Evolutionary conservation across 2,113 vertebrate genomes (phyloP).

Genomic region (Prietella phreatophila): DNA sequence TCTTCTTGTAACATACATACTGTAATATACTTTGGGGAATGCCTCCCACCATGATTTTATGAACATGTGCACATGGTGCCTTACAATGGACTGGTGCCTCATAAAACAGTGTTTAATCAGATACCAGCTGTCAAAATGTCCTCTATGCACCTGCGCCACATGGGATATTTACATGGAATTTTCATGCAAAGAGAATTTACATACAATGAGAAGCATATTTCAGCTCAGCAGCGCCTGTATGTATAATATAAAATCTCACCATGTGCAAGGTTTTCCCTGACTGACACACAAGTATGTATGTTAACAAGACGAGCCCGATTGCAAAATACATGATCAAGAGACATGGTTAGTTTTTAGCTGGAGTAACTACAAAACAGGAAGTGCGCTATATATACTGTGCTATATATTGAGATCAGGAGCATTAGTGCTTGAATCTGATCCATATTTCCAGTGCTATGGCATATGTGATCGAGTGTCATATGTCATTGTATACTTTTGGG

Average conservation of each 20-base stretch:
- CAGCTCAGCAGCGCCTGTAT: neutral
- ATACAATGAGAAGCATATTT: neutral
- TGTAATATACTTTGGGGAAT: too few species aligned
- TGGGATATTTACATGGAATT: neutral
- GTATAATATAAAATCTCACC: neutral
- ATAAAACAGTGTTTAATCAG: neutral
- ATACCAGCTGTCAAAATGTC: neutral
- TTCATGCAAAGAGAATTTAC: neutral
- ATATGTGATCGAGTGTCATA: neutral
- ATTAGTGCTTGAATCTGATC: neutral
- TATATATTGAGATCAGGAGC: neutral
- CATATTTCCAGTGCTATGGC: neutral
- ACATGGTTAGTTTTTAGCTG: neutral
- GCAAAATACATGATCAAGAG: neutral
- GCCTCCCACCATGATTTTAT: neutral
- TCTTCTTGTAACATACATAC: neutral
- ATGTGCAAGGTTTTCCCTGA: neutral
- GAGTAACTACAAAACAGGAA: neutral
- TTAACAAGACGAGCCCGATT: neutral
- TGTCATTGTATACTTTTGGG: slow-evolving; percentile 14
- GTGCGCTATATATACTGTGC: neutral
- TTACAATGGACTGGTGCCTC: neutral
- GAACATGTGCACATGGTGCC: neutral
- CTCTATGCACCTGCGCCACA: neutral
- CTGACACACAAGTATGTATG: neutral